These are phyloP conservation scores for Therioaphis trifolii DNA, from an alignment of 2,888 invertebrate species.

Conservation along the genomic window DNA sequence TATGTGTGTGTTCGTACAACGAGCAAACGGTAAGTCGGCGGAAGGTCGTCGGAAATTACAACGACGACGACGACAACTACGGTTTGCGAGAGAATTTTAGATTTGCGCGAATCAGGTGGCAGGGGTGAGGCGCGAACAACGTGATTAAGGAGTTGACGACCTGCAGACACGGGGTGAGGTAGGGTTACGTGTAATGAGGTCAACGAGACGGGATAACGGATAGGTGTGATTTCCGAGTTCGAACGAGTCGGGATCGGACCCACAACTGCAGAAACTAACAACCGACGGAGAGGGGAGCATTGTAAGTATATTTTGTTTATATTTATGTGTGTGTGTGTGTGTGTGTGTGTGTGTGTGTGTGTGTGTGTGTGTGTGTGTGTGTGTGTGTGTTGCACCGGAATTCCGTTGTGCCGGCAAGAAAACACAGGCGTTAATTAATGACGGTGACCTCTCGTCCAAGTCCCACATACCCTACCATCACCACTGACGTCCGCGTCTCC, in stretches of 20 bases:
- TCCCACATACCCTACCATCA: background rate
- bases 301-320: no score
- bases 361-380: no score
- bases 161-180: no score
- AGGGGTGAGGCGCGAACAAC: constrained; percentile 18
- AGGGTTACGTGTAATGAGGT: background rate
- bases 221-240: background rate
- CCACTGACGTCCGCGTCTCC: no score
- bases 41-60: background rate
- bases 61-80: background rate
- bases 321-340: no score
- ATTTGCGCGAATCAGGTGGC: no score
- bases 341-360: no score
- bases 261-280: no score
- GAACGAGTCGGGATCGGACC: background rate
- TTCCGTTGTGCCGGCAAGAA: no score
- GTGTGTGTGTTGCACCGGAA: no score
- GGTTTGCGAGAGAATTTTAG: background rate
- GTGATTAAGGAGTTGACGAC: constrained; percentile 7
- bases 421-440: constrained; percentile 37
- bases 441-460: background rate
- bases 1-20: no score
- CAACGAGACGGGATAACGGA: background rate
- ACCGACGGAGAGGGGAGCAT: no score
- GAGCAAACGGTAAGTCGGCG: background rate